phyloP scores from a whole-genome alignment of 2,888 invertebrate genomes.

The Dryobota labecula region DNA sequence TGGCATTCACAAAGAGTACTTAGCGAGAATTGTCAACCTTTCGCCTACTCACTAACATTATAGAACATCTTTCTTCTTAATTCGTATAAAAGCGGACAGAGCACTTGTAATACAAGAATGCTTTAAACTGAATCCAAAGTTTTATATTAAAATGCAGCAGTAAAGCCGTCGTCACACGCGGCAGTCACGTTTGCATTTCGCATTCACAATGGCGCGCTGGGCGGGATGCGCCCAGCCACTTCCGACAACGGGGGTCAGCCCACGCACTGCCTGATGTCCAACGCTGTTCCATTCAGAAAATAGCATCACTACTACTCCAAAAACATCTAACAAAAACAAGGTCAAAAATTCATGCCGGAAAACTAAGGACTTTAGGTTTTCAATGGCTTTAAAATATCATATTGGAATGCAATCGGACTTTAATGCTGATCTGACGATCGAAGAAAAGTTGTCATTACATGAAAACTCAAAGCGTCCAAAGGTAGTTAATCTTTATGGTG shows the following conservation, averaged over 20 bases:
- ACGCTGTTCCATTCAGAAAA: constrained; percentile 43
- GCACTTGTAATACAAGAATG: constrained; percentile 31
- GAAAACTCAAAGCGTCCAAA: constrained; percentile 9
- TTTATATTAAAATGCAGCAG: constrained; percentile 68
- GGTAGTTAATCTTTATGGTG: constrained; percentile 10
- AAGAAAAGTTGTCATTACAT: constrained; percentile 17
- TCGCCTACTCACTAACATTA: constrained; percentile 12
- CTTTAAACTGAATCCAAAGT: constrained; percentile 54
- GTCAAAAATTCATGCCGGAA: constrained; percentile 35
- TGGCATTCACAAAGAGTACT: constrained; percentile 18
- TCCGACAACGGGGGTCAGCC: constrained; percentile 74
- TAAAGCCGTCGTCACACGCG: constrained; percentile 71
- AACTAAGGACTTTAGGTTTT: constrained; percentile 19
- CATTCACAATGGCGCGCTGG: constrained; percentile 74
- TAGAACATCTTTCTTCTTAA: constrained; percentile 30
- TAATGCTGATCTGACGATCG: constrained; percentile 17
- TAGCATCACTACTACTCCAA: constrained; percentile 34
- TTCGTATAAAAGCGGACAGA: constrained; percentile 12
- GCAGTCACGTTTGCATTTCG: constrained; percentile 79
- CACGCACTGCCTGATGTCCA: constrained; percentile 62
- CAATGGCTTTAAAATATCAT: constrained; percentile 33
- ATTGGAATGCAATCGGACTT: constrained; percentile 35
- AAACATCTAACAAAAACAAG: constrained; percentile 40
- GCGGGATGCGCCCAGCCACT: constrained; percentile 75
- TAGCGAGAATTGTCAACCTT: constrained; percentile 25